Percentiles rank a stretch among this genome's conserved stretches.
Conservation (phyloP, 2,797 vertebrate species). For the Paguma larvata region DNA sequence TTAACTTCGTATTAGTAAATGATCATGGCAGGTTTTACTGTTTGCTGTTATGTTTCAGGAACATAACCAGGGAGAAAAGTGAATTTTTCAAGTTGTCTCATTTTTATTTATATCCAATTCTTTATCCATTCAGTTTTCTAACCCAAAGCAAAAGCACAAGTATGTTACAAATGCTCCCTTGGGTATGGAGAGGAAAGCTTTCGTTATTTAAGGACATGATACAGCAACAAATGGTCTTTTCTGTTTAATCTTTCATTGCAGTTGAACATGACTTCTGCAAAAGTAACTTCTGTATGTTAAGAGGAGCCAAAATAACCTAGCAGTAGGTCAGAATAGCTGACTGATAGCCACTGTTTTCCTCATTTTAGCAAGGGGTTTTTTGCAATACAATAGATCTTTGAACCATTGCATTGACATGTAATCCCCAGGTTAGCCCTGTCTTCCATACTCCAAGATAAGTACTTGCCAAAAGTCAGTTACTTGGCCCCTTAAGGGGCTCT, state of each 20-base stretch:
- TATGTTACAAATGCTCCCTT: slow-evolving; percentile 9
- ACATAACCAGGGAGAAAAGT: slow-evolving; percentile 23
- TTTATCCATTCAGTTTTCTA: slow-evolving; percentile 34
- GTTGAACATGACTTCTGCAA: slow-evolving; percentile 17
- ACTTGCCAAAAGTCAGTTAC: slow-evolving; percentile 35
- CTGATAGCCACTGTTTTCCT: slow-evolving; percentile 39
- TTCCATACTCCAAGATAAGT: background rate
- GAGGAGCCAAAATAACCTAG: background rate
- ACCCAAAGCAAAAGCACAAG: background rate
- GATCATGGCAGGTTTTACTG: slow-evolving; percentile 18
- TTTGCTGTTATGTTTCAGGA: slow-evolving; percentile 12
- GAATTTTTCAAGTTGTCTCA: background rate
- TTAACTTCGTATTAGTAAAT: background rate
- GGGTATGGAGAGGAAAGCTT: background rate
- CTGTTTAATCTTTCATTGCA: slow-evolving; percentile 28
- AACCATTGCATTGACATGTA: slow-evolving; percentile 14
- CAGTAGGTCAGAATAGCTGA: slow-evolving; percentile 29
- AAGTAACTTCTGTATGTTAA: background rate
- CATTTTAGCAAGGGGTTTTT: slow-evolving; percentile 25
- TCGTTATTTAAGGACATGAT: slow-evolving; percentile 7
- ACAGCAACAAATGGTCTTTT: slow-evolving; percentile 33
- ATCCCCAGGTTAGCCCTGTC: background rate
- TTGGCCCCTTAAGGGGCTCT: slow-evolving; percentile 52
- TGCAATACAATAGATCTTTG: background rate
- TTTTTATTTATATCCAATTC: slow-evolving; percentile 36